Evolutionary conservation across 2,888 invertebrate genomes (phyloP).

Genomic region (Scaeva pyrastri): DNA sequence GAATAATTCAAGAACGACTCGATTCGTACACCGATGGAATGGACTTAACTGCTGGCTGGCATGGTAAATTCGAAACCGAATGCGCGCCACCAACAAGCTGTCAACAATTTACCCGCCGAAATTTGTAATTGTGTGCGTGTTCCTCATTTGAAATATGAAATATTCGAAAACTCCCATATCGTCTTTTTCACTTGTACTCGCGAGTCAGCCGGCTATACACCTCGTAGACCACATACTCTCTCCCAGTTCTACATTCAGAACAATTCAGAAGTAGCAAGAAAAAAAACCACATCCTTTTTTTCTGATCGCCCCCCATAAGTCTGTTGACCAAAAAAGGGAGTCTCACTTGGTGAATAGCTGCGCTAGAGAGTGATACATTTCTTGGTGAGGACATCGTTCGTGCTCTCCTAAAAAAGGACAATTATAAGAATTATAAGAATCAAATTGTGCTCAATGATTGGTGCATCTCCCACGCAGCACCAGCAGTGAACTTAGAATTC

Average conservation of each 20-base stretch:
- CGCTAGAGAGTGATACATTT: constrained; percentile 38
- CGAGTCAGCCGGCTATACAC: constrained; percentile 59
- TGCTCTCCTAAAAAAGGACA: constrained; percentile 20
- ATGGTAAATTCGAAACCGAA: neutral
- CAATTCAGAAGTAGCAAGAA: constrained; percentile 25
- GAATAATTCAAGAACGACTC: neutral
- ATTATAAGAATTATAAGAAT: neutral
- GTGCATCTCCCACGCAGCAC: constrained; percentile 73
- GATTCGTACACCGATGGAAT: constrained; percentile 38
- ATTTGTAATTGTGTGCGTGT: constrained; percentile 57
- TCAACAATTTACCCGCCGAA: constrained; percentile 75
- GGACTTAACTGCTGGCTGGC: too few species aligned
- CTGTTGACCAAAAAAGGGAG: constrained; percentile 15
- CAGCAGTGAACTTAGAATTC: constrained; percentile 2
- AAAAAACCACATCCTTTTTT: constrained; percentile 54
- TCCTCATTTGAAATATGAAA: constrained; percentile 28
- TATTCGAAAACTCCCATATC: constrained; percentile 45
- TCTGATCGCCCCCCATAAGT: constrained; percentile 30
- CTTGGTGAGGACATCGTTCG: constrained; percentile 16
- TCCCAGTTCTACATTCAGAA: constrained; percentile 48
- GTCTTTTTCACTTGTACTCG: constrained; percentile 46
- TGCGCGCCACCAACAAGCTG: constrained; percentile 61
- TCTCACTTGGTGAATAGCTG: constrained; percentile 68
- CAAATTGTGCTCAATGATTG: constrained; percentile 32
- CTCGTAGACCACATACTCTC: constrained; percentile 40